Base-by-base conservation (phyloP, 2,797 vertebrate genomes). In the Sebastes vulpes region DNA sequence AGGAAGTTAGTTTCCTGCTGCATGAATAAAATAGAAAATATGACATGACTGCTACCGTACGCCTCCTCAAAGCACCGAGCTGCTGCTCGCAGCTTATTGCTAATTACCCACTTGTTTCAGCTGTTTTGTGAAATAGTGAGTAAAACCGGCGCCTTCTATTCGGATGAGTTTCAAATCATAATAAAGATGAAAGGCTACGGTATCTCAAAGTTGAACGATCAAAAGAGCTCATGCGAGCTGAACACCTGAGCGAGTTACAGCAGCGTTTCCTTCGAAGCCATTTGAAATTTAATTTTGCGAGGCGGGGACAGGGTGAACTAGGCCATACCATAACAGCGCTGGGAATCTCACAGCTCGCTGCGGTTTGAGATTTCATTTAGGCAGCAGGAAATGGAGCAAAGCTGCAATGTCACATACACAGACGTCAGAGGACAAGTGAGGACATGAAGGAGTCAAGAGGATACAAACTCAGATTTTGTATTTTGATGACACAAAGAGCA, bases 361-460 rank as follows among this genome's bases (percentile, higher is more conserved):
- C 54, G 38, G 73, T 70, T 65, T 75, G 82, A 76, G 81, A 50
- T 85, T 86, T 82, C 63, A 83, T 72, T 84, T 60, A 72, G 56
- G 72, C 66, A 78, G 63, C 82, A 63, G 65, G 61, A 86, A 87
- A 26, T 84, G 31, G 75, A 89, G 85, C 68, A 84, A 66, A 74
- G 63, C 70, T 73, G 56, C 66, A 9, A 31, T 9, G 35, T 54
- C 75, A 28, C 25, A 60, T 12, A 48, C 20, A 32, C 14, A 25
- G 31, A 71, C 2, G 3, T 71, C 38, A 5, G 31, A 65, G 54
- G 54, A 20, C 42, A 67, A 10, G n/a, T n/a, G 12, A 85, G 77
- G 63, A 67, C 42, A 63, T 1, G 20, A 71, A 20, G 57, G 21
- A 67, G 54, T 59, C 60, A 64, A 65, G 25, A 12, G 23, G 42